A percentile compares a stretch with the other conserved stretches of the same genome.
phyloP scores from a whole-genome alignment of 2,797 vertebrate genomes.

The Hemibagrus guttatus region DNA sequence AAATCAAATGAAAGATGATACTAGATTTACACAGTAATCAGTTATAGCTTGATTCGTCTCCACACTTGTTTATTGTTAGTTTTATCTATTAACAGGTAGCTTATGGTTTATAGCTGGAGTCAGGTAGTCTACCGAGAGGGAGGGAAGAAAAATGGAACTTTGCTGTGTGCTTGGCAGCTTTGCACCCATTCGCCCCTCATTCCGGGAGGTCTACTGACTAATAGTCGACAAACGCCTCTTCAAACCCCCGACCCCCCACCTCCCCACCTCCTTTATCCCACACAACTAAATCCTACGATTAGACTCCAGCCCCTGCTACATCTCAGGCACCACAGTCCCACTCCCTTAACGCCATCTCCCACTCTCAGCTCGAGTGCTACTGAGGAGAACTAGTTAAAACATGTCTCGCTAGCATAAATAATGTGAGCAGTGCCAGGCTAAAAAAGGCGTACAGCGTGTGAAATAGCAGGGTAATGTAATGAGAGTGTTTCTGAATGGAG shows the following conservation, averaged over 20 bases:
- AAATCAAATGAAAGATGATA: not conserved
- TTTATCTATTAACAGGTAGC: not conserved
- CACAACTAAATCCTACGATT: slow-evolving; percentile 11
- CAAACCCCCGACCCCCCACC: not conserved
- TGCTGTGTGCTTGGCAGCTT: slow-evolving; percentile 35
- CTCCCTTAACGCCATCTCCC: slow-evolving; percentile 26
- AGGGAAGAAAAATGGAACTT: not conserved
- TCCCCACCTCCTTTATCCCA: not conserved
- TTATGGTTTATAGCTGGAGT: slow-evolving; percentile 1
- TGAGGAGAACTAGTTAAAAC: slow-evolving; percentile 33
- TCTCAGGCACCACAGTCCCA: slow-evolving; percentile 13
- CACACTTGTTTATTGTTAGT: not conserved
- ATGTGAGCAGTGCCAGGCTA: slow-evolving; percentile 29
- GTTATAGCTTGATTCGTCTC: not conserved
- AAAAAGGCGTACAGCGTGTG: slow-evolving; percentile 49
- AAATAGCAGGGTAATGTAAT: slow-evolving; percentile 58
- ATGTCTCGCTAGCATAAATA: slow-evolving; percentile 42
- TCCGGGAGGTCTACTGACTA: slow-evolving; percentile 46
- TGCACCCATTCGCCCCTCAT: slow-evolving; percentile 15
- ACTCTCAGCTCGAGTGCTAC: slow-evolving; percentile 22
- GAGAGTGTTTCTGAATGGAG: slow-evolving; percentile 52
- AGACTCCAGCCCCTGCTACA: slow-evolving; percentile 17
- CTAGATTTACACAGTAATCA: not conserved
- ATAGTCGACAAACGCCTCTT: slow-evolving; percentile 37
- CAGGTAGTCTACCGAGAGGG: slow-evolving; percentile 1